A percentile compares a stretch with the other conserved stretches of the same genome.
phyloP scores from a whole-genome alignment of 1,140 invertebrate genomes.

The Leptinotarsa lineolata region DNA sequence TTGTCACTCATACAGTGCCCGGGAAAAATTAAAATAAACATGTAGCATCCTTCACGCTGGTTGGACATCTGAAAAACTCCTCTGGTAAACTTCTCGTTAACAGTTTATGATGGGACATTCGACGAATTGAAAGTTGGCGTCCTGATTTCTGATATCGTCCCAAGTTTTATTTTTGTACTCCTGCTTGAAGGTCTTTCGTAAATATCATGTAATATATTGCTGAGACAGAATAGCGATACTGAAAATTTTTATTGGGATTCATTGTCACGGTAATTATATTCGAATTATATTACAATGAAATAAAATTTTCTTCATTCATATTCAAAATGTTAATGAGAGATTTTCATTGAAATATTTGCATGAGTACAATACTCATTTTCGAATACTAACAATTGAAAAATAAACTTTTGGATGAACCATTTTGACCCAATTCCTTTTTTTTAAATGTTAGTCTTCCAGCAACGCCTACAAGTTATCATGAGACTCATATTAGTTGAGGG shows the following conservation, averaged over 20 bases:
- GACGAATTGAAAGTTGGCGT: slow-evolving; percentile 4
- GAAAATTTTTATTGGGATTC: not conserved
- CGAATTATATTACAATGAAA: not conserved
- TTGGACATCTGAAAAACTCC: not conserved
- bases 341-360: too few relatives aligned
- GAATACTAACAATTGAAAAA: too few relatives aligned
- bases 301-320: too few relatives aligned
- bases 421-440: too few relatives aligned
- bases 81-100: not conserved
- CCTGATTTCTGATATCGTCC: not conserved
- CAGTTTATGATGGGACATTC: not conserved
- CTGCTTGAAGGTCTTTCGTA: slow-evolving; percentile 22
- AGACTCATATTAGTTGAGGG: too few relatives aligned
- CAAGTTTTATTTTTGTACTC: slow-evolving; percentile 16
- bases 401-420: too few relatives aligned
- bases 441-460: too few relatives aligned
- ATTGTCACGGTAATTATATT: not conserved
- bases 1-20: not conserved
- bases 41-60: not conserved
- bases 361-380: too few relatives aligned
- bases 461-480: too few relatives aligned
- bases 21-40: slow-evolving; percentile 18
- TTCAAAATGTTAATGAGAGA: too few relatives aligned
- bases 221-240: too few relatives aligned
- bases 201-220: slow-evolving; percentile 23